phyloP scores from a whole-genome alignment of 2,113 vertebrate species.

The Gallinago undulata region DNA sequence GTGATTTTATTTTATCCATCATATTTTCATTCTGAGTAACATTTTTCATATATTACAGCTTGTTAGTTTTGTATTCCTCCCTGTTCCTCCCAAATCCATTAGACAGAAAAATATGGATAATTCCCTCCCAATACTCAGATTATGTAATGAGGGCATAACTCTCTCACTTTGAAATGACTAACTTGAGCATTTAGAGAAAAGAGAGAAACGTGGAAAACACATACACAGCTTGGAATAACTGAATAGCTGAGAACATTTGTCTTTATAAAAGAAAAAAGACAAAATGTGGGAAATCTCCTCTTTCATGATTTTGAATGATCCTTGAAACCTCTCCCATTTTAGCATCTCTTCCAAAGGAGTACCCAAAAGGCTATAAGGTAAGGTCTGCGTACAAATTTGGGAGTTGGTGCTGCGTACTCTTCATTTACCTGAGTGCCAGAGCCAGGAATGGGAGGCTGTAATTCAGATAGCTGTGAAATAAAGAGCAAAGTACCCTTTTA shows the following conservation, averaged over 20 bases:
- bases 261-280: background rate
- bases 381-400: background rate
- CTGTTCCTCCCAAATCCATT: background rate
- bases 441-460: background rate
- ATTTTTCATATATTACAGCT: background rate
- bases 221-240: background rate
- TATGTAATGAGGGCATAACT: background rate
- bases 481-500: background rate
- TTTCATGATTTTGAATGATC: background rate
- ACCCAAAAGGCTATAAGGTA: background rate
- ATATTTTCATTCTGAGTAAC: background rate
- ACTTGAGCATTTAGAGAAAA: background rate
- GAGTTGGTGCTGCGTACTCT: background rate
- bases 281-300: background rate
- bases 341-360: background rate
- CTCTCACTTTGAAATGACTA: background rate
- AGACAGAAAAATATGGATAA: background rate
- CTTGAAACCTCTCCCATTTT: background rate
- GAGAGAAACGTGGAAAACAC: background rate
- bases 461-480: background rate
- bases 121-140: background rate
- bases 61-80: background rate
- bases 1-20: background rate
- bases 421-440: background rate
- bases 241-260: background rate